Conservation (phyloP, 2,888 invertebrate genomes). For the Oasisia sp. region DNA sequence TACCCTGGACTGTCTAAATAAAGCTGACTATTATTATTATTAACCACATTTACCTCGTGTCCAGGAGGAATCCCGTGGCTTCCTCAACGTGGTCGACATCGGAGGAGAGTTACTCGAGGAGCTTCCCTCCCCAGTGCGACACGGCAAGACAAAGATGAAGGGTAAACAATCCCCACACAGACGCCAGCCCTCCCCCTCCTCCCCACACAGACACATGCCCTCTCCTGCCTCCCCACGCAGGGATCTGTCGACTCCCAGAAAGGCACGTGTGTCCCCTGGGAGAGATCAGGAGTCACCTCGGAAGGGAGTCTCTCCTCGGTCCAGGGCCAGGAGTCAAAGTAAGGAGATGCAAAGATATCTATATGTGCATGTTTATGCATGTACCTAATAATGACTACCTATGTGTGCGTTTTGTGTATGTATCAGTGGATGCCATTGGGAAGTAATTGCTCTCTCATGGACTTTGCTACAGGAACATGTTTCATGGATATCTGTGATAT, state of each 20-base stretch:
- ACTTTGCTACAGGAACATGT: not conserved
- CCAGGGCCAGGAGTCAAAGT: not conserved
- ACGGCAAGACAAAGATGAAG: constrained; percentile 17
- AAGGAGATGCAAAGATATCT: not conserved
- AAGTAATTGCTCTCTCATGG: not conserved
- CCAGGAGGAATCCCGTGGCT: constrained; percentile 26
- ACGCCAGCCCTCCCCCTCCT: not conserved
- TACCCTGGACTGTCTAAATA: no score
- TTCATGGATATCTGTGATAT: not conserved
- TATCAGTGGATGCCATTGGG: not conserved
- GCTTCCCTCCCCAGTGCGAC: constrained; percentile 33
- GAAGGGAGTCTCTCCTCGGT: not conserved
- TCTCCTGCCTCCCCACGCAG: constrained; percentile 14
- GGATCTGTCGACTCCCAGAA: not conserved
- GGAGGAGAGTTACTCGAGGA: constrained; percentile 33
- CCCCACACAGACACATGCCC: not conserved
- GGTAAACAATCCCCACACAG: not conserved
- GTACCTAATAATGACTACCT: no score
- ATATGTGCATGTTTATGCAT: not conserved
- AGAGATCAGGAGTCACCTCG: not conserved
- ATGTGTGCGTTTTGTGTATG: not conserved
- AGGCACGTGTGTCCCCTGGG: not conserved
- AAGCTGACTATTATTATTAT: no score
- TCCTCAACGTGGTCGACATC: constrained; percentile 42
- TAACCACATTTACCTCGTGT: not conserved